Conservation (phyloP, 2,797 vertebrate species). For the Liasis olivaceus region DNA sequence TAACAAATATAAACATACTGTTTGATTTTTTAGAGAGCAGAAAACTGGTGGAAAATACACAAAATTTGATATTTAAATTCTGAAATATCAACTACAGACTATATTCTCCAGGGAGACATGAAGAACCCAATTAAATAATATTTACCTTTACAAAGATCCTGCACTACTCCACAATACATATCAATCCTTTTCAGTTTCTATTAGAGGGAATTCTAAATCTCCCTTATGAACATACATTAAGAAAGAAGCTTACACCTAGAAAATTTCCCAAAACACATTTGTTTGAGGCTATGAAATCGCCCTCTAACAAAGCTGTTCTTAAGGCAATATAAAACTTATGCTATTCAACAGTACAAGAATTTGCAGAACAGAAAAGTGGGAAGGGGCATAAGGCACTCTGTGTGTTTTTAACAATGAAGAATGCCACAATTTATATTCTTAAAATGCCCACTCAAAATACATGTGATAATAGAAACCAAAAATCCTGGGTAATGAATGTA, state of each 20-base stretch:
- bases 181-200: conserved; percentile 22
- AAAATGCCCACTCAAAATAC: not conserved
- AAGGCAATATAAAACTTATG: not conserved
- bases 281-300: conserved; percentile 26
- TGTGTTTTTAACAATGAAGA: conserved; percentile 6
- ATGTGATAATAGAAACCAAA: not conserved
- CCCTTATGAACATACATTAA: conserved; percentile 32
- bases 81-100: not conserved
- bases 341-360: not conserved
- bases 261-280: conserved; percentile 19
- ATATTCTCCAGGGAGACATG: not conserved
- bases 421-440: conserved; percentile 6
- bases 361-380: not conserved
- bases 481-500: not conserved
- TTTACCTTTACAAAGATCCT: conserved; percentile 26
- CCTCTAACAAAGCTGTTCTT: conserved; percentile 21
- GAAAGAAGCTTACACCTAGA: not conserved
- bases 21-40: not conserved
- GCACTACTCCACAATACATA: conserved; percentile 21
- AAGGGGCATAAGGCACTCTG: fast-evolving
- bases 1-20: not conserved
- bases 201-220: conserved; percentile 3
- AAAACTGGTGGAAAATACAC: not conserved
- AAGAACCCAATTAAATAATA: conserved; percentile 23
- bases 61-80: not conserved